Conservation (phyloP, 2,113 vertebrate species). For the Sceloporus tristichus region DNA sequence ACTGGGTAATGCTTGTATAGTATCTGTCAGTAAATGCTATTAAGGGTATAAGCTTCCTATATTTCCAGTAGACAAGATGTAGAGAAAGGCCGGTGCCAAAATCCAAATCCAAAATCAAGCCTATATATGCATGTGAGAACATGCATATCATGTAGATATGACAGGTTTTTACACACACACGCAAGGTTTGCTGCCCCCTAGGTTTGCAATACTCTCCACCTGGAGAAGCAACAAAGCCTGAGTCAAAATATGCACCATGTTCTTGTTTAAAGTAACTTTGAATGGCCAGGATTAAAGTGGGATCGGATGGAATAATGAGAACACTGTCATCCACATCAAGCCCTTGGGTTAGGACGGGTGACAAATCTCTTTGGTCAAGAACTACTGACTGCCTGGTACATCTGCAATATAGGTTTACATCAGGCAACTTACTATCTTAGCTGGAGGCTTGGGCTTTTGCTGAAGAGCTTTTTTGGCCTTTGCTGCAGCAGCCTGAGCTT, state of each 20-base stretch:
- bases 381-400: background rate
- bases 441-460: constrained; percentile 94
- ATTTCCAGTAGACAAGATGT: background rate
- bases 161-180: too few relatives aligned
- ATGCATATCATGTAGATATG: too few relatives aligned
- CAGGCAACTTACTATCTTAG: constrained; percentile 87
- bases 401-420: background rate
- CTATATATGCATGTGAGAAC: background rate
- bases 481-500: constrained; percentile 96
- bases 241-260: too few relatives aligned
- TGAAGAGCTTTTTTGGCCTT: constrained; percentile 97
- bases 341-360: background rate
- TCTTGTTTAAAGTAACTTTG: background rate
- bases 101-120: background rate
- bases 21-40: too few relatives aligned
- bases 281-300: background rate
- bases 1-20: background rate
- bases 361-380: background rate
- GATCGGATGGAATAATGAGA: background rate
- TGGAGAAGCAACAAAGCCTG: background rate
- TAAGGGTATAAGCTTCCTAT: background rate
- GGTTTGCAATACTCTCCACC: background rate
- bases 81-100: too few relatives aligned
- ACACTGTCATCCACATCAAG: background rate
- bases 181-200: too few relatives aligned